A percentile compares a stretch with the other conserved stretches of the same genome.
phyloP scores from a whole-genome alignment of 2,113 vertebrate genomes.

The Callipepla californica region DNA sequence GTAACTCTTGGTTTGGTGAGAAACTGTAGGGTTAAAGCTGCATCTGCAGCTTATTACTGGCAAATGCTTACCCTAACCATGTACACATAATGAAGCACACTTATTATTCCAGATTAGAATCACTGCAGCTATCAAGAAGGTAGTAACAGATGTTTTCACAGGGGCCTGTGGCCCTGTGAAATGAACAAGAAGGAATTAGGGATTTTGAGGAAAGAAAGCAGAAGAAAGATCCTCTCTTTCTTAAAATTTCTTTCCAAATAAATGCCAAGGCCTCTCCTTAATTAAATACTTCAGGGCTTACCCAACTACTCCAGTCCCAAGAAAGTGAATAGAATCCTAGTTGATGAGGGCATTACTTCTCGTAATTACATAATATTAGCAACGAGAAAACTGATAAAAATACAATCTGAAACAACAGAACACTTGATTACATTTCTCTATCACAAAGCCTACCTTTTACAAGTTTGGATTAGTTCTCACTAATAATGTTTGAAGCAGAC shows the following conservation, averaged over 20 bases:
- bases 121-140: slow-evolving; percentile 4
- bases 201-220: background rate
- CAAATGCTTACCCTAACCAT: background rate
- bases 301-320: background rate
- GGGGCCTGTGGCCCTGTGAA: slow-evolving; percentile 31
- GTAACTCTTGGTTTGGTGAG: background rate
- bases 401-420: too few relatives aligned
- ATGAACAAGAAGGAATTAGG: background rate
- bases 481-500: too few relatives aligned
- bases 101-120: slow-evolving; percentile 38
- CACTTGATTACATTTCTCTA: too few relatives aligned
- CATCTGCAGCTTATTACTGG: slow-evolving; percentile 11
- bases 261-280: background rate
- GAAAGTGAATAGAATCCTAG: background rate
- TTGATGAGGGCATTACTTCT: background rate
- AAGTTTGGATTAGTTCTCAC: too few relatives aligned
- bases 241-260: background rate
- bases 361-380: background rate
- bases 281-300: background rate
- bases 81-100: background rate
- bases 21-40: background rate
- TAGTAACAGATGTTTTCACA: slow-evolving; percentile 52
- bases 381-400: too few relatives aligned
- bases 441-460: too few relatives aligned
- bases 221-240: background rate